phyloP scores from a whole-genome alignment of 2,113 vertebrate genomes.

The Erythrolamprus reginae region DNA sequence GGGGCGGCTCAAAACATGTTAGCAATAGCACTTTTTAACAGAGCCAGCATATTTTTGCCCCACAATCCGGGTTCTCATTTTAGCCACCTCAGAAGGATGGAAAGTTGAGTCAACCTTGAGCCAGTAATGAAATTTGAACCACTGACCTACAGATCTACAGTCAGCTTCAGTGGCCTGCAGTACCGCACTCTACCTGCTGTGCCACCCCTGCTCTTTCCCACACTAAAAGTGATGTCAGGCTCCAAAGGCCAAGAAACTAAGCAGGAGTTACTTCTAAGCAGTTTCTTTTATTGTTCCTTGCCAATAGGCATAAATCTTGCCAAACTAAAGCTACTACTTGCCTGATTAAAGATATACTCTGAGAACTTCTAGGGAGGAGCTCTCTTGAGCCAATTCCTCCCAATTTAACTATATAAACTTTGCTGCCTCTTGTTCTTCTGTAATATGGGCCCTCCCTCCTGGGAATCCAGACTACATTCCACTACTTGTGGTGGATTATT shows the following conservation, averaged over 20 bases:
- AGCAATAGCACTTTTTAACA: too few relatives aligned
- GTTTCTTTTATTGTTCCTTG: not conserved
- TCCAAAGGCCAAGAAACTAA: not conserved
- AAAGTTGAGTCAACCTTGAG: too few relatives aligned
- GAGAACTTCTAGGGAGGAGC: not conserved
- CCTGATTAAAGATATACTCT: not conserved
- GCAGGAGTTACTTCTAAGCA: not conserved
- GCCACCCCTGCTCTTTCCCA: too few relatives aligned
- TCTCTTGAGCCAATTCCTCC: not conserved
- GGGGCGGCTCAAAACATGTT: too few relatives aligned
- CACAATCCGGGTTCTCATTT: too few relatives aligned
- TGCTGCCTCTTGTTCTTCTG: not conserved
- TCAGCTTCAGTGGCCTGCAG: too few relatives aligned
- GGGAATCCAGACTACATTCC: not conserved
- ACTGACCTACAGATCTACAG: too few relatives aligned
- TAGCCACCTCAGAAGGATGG: too few relatives aligned
- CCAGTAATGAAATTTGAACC: too few relatives aligned
- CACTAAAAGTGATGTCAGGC: not conserved
- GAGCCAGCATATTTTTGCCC: too few relatives aligned
- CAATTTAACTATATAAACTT: not conserved
- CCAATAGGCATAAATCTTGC: not conserved
- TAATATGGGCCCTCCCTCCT: not conserved
- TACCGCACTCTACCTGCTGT: too few relatives aligned
- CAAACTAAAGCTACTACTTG: not conserved
- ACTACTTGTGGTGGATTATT: not conserved